Percentiles rank a stretch among this genome's conserved stretches.
phyloP scores from a whole-genome alignment of 1,140 invertebrate species.

The Campodea augens region DNA sequence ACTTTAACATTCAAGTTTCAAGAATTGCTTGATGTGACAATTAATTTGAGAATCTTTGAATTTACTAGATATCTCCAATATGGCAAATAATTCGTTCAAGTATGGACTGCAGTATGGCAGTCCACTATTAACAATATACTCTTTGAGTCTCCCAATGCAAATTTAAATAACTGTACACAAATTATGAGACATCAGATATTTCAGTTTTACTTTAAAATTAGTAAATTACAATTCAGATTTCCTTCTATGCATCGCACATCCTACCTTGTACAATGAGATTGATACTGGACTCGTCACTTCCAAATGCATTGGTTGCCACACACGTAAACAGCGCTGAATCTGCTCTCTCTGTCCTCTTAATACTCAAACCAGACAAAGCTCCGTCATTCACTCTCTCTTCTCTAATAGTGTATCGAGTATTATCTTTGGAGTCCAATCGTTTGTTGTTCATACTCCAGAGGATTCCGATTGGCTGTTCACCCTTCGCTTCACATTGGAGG shows the following conservation, averaged over 20 bases:
- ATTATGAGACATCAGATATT: too few species aligned
- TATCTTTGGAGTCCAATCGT: slow-evolving; percentile 65
- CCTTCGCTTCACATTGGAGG: slow-evolving; percentile 84
- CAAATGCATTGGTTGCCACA: slow-evolving; percentile 83
- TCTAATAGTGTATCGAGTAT: slow-evolving; percentile 64
- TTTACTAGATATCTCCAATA: too few species aligned
- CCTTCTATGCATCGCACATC: too few species aligned
- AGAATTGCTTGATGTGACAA: too few species aligned
- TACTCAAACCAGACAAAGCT: slow-evolving; percentile 70
- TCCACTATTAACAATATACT: too few species aligned
- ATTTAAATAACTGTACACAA: too few species aligned
- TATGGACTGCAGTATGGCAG: too few species aligned
- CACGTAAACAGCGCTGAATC: slow-evolving; percentile 90
- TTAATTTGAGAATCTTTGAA: too few species aligned
- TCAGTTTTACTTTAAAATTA: neutral
- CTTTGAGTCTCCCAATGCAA: too few species aligned
- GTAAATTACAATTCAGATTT: too few species aligned
- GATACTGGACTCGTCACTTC: slow-evolving; percentile 85
- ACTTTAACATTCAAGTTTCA: too few species aligned
- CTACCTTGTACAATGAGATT: slow-evolving; percentile 85
- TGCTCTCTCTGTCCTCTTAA: slow-evolving; percentile 66
- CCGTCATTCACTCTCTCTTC: slow-evolving; percentile 73
- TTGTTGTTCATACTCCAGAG: slow-evolving; percentile 92
- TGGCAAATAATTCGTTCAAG: too few species aligned
- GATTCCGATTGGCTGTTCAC: slow-evolving; percentile 89